Evolutionary conservation across 2,888 invertebrate species (phyloP).

Genomic region (Tetramorium bicarinatum): DNA sequence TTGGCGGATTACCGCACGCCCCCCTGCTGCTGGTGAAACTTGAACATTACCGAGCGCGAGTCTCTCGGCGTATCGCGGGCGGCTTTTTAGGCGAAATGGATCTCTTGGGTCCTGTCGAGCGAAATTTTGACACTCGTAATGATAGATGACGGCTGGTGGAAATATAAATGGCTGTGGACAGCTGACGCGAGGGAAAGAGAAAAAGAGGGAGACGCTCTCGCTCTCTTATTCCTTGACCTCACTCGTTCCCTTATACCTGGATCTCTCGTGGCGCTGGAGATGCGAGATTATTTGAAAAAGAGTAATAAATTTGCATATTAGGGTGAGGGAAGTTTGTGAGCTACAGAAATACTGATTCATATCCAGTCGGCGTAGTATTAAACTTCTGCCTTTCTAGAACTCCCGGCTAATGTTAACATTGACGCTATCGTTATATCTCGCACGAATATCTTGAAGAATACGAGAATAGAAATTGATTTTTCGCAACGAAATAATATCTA

Average conservation of each 20-base stretch:
- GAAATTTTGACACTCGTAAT: constrained; percentile 16
- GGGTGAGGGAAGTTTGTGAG: constrained; percentile 3
- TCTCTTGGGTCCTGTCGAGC: constrained; percentile 4
- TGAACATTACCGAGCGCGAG: neutral
- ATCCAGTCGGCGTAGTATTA: constrained; percentile 13
- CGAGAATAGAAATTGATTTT: constrained; percentile 34
- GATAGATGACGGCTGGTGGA: neutral
- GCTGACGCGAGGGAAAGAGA: neutral
- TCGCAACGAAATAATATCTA: constrained; percentile 2
- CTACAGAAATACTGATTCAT: constrained; percentile 21
- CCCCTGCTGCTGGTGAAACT: constrained; percentile 27
- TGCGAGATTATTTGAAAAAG: constrained; percentile 9
- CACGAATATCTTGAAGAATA: constrained; percentile 30
- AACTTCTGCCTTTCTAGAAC: constrained; percentile 7
- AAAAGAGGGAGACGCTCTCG: neutral
- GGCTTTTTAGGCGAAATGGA: constrained; percentile 7
- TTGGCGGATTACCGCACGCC: constrained; percentile 28
- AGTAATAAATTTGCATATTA: constrained; percentile 20
- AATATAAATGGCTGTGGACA: neutral
- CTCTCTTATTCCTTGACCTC: neutral
- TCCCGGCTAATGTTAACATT: constrained; percentile 28
- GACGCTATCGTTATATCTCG: constrained; percentile 30
- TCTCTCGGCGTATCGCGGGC: neutral
- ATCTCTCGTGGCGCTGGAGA: neutral
- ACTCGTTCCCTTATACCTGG: neutral